A percentile compares a stretch with the other conserved stretches of the same genome.
These are phyloP conservation scores for Cephus pulcher DNA, from an alignment of 2,888 invertebrate genomes.

Conservation along the genomic window DNA sequence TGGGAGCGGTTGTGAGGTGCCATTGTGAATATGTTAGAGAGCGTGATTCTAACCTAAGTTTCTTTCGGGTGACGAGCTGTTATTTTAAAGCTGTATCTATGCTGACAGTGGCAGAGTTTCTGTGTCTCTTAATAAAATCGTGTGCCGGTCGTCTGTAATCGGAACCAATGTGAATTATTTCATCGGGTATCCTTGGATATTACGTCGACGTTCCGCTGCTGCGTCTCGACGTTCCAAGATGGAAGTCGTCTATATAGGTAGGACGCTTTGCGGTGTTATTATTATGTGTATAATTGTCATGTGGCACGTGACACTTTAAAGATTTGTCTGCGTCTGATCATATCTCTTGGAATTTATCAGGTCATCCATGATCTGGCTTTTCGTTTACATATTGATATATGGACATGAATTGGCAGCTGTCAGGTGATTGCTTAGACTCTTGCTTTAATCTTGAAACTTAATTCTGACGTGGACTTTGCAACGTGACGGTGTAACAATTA, in stretches of 20 bases:
- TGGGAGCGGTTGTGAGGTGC: not conserved
- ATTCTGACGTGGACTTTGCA: not conserved
- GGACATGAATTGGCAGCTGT: not conserved
- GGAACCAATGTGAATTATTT: not conserved
- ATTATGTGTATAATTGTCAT: not conserved
- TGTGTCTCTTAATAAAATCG: not conserved
- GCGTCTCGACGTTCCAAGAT: conserved; percentile 53
- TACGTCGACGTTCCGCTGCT: conserved; percentile 39
- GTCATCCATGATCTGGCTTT: not conserved
- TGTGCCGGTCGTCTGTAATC: not conserved
- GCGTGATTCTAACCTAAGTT: conserved; percentile 1
- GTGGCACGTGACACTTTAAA: not conserved
- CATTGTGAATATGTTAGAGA: not conserved
- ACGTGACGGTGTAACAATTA: not conserved
- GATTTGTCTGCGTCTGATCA: not conserved
- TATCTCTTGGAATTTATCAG: not conserved
- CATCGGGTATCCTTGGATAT: conserved; percentile 40
- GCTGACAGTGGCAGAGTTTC: conserved; percentile 31
- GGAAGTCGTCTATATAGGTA: conserved; percentile 65
- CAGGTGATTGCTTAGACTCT: not conserved
- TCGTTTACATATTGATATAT: not conserved
- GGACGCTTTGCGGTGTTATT: not conserved
- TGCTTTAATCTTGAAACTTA: not conserved
- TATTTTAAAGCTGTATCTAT: not conserved
- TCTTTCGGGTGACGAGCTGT: not conserved